Evolutionary conservation across 1,140 invertebrate species (phyloP).

Genomic region (Eriocheir sinensis): DNA sequence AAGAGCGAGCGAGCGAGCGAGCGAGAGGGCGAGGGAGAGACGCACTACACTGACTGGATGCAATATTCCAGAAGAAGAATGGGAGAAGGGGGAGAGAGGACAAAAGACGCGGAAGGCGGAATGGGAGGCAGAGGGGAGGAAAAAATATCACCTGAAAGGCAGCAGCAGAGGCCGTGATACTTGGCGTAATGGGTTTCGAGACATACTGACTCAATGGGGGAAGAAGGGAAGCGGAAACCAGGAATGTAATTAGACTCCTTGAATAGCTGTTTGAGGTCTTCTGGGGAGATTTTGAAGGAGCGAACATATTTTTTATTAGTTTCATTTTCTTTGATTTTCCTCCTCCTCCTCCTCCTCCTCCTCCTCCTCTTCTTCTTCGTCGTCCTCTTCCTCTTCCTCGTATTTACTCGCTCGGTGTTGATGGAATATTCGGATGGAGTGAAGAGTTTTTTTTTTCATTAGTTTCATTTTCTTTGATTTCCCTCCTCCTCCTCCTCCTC

Average conservation of each 20-base stretch:
- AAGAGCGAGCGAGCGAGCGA: too few relatives aligned
- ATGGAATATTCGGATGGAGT: too few relatives aligned
- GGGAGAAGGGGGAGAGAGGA: conserved; percentile 4
- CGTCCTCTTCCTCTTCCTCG: too few relatives aligned
- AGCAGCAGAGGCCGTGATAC: conserved; percentile 34
- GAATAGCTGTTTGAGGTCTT: neutral
- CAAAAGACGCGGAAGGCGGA: conserved; percentile 57
- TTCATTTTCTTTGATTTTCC: neutral
- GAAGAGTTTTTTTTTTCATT: too few relatives aligned
- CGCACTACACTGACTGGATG: conserved; percentile 33
- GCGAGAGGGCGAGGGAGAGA: neutral
- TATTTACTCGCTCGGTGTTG: too few relatives aligned
- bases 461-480: too few relatives aligned
- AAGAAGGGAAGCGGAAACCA: conserved; percentile 11
- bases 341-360: neutral
- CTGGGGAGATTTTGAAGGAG: neutral
- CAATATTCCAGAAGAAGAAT: conserved; percentile 33
- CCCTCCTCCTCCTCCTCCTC: too few relatives aligned
- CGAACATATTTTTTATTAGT: neutral
- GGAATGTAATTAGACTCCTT: conserved; percentile 17
- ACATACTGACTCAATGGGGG: conserved; percentile 1
- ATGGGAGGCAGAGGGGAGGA: conserved; percentile 41
- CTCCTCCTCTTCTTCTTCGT: neutral
- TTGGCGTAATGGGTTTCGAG: neutral
- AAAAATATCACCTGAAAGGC: conserved; percentile 31